Evolutionary conservation across 1,140 invertebrate genomes (phyloP), one percentile per base, ranked within the genome.

Genomic region (Cydia strobilella): DNA sequence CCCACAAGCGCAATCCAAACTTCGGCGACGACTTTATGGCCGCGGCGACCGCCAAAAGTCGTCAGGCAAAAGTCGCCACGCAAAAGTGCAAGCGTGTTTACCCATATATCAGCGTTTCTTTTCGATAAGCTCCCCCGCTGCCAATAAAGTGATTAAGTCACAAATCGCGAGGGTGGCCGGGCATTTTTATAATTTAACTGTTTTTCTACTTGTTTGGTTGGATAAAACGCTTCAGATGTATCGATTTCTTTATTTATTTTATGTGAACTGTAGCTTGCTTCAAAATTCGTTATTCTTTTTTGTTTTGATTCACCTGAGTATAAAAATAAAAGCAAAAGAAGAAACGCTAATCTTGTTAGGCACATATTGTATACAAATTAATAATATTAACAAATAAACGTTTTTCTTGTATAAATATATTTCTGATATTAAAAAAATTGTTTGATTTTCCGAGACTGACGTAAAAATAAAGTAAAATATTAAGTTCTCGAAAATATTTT

Each of bases 81-180:
- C 82, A 90, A 90, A 92, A 91, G 90, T 92, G 90, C 90, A 91
- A 90, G 89, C 88, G 86, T 90, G 89, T 91, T 92, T 90, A 90
- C 89, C 85, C 89, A 84, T 90, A 91, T 88, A 91, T 92, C 90
- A 90, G 82, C 77, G 76, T 90, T 91, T 90, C 86, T 88, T 90
- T 86, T 83, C 86, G 90, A 91, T 91, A 91, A 91, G 87, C 85
- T 90, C 90, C 91, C 91, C 81, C 82, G 89, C 87, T 86, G 90
- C 89, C 91, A 90, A 93, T 93, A 93, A 93, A 93, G 91, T 92
- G 90, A 93, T 93, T 93, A 93, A 93, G 91, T 90, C 90, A 87
- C 91, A 93, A 93, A 93, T 93, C 89, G 91, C 81, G 81, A 71
- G 48, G 63, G 66, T 15, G 65, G 74, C 20, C 74, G 12, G 39